Evolutionary conservation across 2,113 vertebrate genomes (phyloP).

Genomic region (Petromus typicus): DNA sequence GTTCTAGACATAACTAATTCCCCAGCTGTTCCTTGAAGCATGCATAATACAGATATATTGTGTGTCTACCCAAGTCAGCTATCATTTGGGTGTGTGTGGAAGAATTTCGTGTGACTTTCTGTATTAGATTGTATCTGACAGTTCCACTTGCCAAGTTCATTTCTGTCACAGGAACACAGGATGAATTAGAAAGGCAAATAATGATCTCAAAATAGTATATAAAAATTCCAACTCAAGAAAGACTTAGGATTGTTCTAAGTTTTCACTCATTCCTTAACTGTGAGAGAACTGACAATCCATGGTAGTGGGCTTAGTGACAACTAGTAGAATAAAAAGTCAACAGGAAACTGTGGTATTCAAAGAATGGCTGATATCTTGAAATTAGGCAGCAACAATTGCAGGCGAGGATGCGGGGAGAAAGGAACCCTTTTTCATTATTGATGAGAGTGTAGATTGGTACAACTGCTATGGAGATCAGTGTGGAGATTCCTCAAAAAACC

Average conservation of each 20-base stretch:
- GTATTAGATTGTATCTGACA: background rate
- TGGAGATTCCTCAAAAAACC: too few species aligned
- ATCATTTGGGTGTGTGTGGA: background rate
- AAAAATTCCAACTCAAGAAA: background rate
- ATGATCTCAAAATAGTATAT: conserved; percentile 17
- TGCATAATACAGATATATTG: background rate
- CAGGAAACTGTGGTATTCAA: background rate
- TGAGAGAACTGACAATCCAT: background rate
- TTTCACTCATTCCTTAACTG: background rate
- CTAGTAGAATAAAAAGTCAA: background rate
- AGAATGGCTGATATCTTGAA: background rate
- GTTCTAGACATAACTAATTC: background rate
- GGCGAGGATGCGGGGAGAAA: too few species aligned
- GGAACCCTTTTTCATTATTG: too few species aligned
- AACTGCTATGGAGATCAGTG: too few species aligned
- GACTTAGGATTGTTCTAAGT: background rate
- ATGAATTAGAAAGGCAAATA: background rate
- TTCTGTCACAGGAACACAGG: background rate
- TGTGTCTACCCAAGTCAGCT: background rate
- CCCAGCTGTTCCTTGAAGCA: background rate
- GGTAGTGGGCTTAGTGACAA: background rate
- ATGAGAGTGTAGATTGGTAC: too few species aligned
- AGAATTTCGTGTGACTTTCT: background rate
- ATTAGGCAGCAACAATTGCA: too few species aligned
- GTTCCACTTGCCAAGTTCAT: background rate